These are phyloP conservation scores for Ericerus pela DNA, from an alignment of 1,140 invertebrate genomes.

Conservation along the genomic window DNA sequence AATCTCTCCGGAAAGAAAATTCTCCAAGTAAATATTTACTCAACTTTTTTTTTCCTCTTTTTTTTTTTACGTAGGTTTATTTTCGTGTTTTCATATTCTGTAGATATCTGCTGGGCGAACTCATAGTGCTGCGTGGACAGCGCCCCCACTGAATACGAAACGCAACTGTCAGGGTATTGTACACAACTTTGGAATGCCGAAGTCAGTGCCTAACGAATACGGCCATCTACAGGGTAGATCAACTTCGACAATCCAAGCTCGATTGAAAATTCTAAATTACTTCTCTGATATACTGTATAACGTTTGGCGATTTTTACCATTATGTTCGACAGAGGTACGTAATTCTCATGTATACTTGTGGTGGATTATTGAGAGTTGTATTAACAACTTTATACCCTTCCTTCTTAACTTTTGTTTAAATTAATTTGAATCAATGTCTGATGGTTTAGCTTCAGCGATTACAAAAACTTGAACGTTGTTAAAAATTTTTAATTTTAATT, in stretches of 20 bases:
- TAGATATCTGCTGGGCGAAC: slow-evolving; percentile 44
- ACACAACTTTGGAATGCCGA: slow-evolving; percentile 38
- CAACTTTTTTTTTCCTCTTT: slow-evolving; percentile 5
- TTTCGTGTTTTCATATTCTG: slow-evolving; percentile 5
- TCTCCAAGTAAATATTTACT: slow-evolving; percentile 34
- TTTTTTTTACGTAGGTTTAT: slow-evolving; percentile 3
- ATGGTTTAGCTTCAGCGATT: no score
- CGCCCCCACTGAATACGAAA: slow-evolving; percentile 34
- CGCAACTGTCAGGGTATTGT: slow-evolving; percentile 31
- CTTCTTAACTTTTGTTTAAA: no score
- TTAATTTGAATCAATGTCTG: no score
- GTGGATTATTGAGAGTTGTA: no score
- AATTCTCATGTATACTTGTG: no score
- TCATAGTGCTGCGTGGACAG: slow-evolving; percentile 49
- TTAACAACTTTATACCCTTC: no score
- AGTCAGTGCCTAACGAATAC: slow-evolving; percentile 41
- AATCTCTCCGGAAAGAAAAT: slow-evolving; percentile 40
- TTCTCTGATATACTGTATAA: slow-evolving; percentile 48
- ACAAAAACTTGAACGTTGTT: no score
- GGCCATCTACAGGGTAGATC: slow-evolving; percentile 36
- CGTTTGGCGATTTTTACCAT: slow-evolving; percentile 44
- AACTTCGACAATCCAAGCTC: slow-evolving; percentile 37
- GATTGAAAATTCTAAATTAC: slow-evolving; percentile 42
- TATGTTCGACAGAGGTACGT: slow-evolving; percentile 29
- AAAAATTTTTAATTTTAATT: no score